phyloP scores from a whole-genome alignment of 2,888 invertebrate species.

The Mythimna vitellina region DNA sequence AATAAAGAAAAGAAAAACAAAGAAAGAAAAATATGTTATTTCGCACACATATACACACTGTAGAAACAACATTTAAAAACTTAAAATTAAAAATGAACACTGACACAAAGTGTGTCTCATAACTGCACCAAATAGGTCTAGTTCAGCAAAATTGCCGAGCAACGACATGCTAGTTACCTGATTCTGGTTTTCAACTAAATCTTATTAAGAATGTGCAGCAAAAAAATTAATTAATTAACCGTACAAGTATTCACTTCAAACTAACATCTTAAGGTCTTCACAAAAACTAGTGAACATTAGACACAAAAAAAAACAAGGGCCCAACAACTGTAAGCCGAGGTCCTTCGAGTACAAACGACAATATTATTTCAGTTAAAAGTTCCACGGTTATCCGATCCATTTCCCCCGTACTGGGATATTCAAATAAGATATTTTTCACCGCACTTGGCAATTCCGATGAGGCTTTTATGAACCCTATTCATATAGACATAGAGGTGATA shows the following conservation, averaged over 20 bases:
- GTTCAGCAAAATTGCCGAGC: too few relatives aligned
- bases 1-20: not conserved
- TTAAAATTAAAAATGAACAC: too few relatives aligned
- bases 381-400: conserved; percentile 82
- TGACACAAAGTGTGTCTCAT: too few relatives aligned
- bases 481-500: conserved; percentile 72
- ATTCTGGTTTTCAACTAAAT: too few relatives aligned
- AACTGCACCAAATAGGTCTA: too few relatives aligned
- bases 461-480: conserved; percentile 74
- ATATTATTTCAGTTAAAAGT: conserved; percentile 87
- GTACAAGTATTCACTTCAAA: conserved; percentile 6
- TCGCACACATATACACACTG: not conserved
- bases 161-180: too few relatives aligned
- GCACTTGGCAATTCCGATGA: conserved; percentile 71
- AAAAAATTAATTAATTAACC: not conserved
- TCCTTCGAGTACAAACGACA: conserved; percentile 77
- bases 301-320: conserved; percentile 60
- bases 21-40: not conserved
- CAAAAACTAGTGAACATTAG: conserved; percentile 39
- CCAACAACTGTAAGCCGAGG: conserved; percentile 59
- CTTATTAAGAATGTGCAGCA: too few relatives aligned
- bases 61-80: too few relatives aligned
- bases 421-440: conserved; percentile 82
- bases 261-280: conserved; percentile 4
- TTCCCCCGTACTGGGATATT: conserved; percentile 78